These are phyloP conservation scores for Chaetorhynchus papuensis DNA, from an alignment of 2,113 vertebrate genomes.

Conservation along the genomic window DNA sequence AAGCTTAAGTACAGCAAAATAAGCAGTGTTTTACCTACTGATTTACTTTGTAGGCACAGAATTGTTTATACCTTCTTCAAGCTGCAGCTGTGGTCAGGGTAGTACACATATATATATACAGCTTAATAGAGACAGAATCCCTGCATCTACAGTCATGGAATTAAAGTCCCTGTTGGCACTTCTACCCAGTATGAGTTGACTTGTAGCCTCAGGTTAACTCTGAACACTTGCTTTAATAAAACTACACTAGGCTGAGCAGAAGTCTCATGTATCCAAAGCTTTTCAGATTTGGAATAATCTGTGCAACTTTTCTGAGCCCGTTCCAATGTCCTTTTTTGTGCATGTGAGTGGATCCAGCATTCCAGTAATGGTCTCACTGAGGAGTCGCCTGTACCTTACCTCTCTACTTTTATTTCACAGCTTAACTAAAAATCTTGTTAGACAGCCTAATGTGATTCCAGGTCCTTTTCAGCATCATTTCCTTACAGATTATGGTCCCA, in stretches of 20 bases:
- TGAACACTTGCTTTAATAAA: background rate
- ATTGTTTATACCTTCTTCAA: background rate
- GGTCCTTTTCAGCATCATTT: background rate
- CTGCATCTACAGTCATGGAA: background rate
- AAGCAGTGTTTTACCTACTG: background rate
- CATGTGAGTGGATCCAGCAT: background rate
- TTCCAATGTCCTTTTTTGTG: background rate
- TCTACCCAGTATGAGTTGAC: background rate
- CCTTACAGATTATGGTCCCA: background rate
- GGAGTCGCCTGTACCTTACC: background rate
- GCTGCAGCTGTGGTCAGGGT: background rate
- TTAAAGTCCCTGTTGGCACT: background rate
- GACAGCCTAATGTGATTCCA: background rate
- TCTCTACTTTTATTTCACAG: background rate
- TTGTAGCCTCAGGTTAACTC: background rate
- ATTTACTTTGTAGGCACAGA: background rate
- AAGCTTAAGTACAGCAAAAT: background rate
- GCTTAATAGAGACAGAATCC: background rate
- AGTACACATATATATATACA: accelerated
- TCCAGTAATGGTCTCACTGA: background rate
- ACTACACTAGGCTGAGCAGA: background rate
- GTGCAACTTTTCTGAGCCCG: background rate
- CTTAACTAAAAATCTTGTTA: background rate
- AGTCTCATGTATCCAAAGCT: background rate
- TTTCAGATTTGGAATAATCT: background rate